phyloP scores from a whole-genome alignment of 2,797 vertebrate genomes.

The Okamejei kenojei region DNA sequence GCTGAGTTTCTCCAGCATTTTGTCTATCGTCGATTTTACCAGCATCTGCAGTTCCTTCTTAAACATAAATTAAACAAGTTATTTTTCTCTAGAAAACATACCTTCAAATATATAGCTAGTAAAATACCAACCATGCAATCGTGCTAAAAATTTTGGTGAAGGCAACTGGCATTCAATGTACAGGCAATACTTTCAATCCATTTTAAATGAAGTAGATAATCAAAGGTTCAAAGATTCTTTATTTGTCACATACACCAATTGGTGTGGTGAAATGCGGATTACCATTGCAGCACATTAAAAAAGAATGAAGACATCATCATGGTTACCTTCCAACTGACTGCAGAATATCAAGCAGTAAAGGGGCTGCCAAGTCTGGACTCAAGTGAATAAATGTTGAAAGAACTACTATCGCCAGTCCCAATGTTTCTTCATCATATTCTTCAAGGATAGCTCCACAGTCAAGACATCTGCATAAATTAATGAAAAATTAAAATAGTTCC shows the following conservation, averaged over 20 bases:
- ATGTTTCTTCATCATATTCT: conserved; percentile 95
- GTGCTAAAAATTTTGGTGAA: neutral
- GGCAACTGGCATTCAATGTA: neutral
- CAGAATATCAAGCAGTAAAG: conserved; percentile 94
- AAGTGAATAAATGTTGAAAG: conserved; percentile 95
- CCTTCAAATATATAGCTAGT: neutral
- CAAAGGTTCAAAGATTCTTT: no score
- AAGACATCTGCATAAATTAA: conserved; percentile 69
- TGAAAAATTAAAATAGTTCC: neutral
- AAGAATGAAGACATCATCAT: no score
- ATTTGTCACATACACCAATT: no score
- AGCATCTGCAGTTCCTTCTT: no score
- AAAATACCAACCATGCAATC: neutral
- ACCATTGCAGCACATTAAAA: no score
- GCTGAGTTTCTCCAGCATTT: no score
- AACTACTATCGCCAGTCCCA: conserved; percentile 86
- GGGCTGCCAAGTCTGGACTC: conserved; percentile 91
- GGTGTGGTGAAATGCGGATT: no score
- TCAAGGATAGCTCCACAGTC: conserved; percentile 93
- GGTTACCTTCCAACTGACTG: conserved; percentile 94
- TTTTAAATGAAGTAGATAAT: neutral
- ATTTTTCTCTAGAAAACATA: neutral
- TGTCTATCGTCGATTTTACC: no score
- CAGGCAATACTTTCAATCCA: neutral
- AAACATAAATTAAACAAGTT: neutral